phyloP scores from a whole-genome alignment of 2,113 vertebrate species.

The Brachirus orientalis region DNA sequence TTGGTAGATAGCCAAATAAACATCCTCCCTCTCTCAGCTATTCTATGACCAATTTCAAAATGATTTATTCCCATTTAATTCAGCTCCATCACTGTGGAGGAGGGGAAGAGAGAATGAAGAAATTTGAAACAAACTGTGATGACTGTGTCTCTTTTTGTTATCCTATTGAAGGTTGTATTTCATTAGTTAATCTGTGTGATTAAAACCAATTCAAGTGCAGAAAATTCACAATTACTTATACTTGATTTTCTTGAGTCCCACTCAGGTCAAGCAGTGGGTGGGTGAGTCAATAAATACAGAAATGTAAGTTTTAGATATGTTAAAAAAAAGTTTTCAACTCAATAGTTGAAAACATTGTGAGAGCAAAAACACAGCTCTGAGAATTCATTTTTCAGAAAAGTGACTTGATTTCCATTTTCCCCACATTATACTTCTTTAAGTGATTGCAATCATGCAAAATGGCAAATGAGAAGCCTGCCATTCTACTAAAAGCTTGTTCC shows the following conservation, averaged over 20 bases:
- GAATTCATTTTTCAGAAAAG: neutral
- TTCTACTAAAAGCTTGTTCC: neutral
- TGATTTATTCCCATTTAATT: constrained; percentile 61
- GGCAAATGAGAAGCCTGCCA: neutral
- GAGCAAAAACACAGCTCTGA: constrained; percentile 1
- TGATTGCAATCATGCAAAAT: constrained; percentile 25
- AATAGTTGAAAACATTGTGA: neutral
- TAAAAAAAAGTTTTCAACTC: constrained; percentile 13
- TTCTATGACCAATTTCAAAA: constrained; percentile 66
- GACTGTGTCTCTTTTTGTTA: constrained; percentile 43
- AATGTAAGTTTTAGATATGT: constrained; percentile 17
- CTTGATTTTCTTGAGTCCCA: constrained; percentile 27
- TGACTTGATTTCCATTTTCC: neutral
- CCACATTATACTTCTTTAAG: neutral
- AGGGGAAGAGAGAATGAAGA: constrained; percentile 46
- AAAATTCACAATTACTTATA: constrained; percentile 21
- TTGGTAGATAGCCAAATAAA: constrained; percentile 68
- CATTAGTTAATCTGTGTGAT: constrained; percentile 9
- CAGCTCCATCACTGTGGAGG: constrained; percentile 39
- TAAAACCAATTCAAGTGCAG: constrained; percentile 34
- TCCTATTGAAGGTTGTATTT: constrained; percentile 1
- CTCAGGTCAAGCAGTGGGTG: constrained; percentile 50
- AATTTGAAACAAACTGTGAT: no score
- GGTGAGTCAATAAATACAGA: constrained; percentile 38
- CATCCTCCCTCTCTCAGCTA: constrained; percentile 39